Evolutionary conservation across 2,797 vertebrate species (phyloP), one percentile per base, ranked within the genome.

Genomic region (Amniataba percoides): DNA sequence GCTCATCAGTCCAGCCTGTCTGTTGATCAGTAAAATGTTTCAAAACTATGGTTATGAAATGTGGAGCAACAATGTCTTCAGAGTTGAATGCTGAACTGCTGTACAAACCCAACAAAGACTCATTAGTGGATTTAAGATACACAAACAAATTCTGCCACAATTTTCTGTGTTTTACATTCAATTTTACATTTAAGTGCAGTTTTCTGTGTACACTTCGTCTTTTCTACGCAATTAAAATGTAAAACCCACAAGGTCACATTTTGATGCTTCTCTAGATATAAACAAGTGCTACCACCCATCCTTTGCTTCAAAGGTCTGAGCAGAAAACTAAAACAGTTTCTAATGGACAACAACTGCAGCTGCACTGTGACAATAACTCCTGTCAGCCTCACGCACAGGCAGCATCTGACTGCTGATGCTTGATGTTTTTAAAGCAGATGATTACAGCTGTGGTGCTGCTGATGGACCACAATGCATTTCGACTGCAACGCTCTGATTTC

Each of bases 391-490:
- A 25, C 25, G 3, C 31, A 40, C 16, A 39, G 7, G 21, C 27
- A 55, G 1, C 3, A 9, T 42, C 57, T 48, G 12, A 12, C 27
- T 58, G 12, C 3, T 25, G 14, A 25, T 46, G 15, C 39, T 34
- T 46, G 0, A 23, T 25, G 42, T 42, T 27, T 63, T 74, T 63
- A 48, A 73, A 56, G 52, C 79, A 73, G 85, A 87, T 82, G 76
- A 89, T 82, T 88, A 90, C 90, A 90, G 88, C 86, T 91, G 90
- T 77, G 68, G 11, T 34, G 51, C 27, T 67, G 67, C 18, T 69
- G 6, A 14, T 23, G 40, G 76, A 80, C 92, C 89, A 93, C 25
- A 83, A 93, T 92, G 91, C 91, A 88, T 57, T 83, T 86, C 82
- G 83, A 71, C 51, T 72, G 74, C 71, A 70, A 82, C 21, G 34